A percentile compares a stretch with the other conserved stretches of the same genome.
phyloP scores from a whole-genome alignment of 2,888 invertebrate species.

The Harpagoxenus sublaevis region DNA sequence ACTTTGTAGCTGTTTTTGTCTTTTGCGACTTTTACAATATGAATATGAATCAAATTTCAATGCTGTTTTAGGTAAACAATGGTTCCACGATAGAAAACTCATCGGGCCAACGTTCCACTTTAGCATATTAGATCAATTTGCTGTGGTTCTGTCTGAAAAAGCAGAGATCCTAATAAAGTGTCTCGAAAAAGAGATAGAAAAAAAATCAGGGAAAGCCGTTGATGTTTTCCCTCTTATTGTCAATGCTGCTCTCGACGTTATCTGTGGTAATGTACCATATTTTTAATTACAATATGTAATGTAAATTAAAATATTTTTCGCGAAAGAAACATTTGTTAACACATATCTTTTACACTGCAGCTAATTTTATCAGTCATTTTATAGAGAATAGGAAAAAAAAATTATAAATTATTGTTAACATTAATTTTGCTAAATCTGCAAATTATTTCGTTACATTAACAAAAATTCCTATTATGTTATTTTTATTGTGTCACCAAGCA shows the following conservation, averaged over 20 bases:
- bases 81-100: constrained; percentile 87
- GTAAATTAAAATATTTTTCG: background rate
- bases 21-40: background rate
- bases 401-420: background rate
- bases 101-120: constrained; percentile 88
- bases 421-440: background rate
- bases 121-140: constrained; percentile 87
- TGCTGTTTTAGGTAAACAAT: constrained; percentile 84
- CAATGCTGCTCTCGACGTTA: constrained; percentile 87
- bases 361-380: background rate
- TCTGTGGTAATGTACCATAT: constrained; percentile 84
- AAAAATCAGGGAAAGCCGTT: constrained; percentile 76
- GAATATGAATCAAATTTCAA: background rate
- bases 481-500: background rate
- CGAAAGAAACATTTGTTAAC: background rate
- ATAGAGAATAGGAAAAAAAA: background rate
- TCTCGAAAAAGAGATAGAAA: constrained; percentile 65
- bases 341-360: background rate
- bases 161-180: constrained; percentile 86
- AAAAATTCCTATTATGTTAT: background rate
- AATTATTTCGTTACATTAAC: background rate
- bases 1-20: background rate
- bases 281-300: background rate
- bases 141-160: constrained; percentile 86
- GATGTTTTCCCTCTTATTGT: constrained; percentile 87